A percentile compares a stretch with the other conserved stretches of the same genome.
Conservation (phyloP, 2,113 vertebrate genomes). For the Oreochromis aureus region DNA sequence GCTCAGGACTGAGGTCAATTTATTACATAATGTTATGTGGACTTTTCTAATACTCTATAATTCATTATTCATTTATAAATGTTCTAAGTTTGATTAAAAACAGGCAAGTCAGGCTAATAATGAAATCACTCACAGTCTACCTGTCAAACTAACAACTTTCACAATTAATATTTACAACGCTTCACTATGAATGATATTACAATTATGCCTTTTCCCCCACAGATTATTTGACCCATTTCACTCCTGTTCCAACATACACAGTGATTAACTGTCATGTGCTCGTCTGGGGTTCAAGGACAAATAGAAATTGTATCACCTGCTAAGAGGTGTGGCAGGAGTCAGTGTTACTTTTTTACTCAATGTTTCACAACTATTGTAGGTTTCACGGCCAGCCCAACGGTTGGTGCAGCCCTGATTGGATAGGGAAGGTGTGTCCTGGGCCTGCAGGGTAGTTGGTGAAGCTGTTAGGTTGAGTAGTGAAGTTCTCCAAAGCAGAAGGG, state of each 20-base stretch:
- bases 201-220: neutral
- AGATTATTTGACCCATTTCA: neutral
- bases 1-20: neutral
- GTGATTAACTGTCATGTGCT: neutral
- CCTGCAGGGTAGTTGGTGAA: slow-evolving; percentile 84
- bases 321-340: neutral
- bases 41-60: neutral
- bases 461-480: slow-evolving; percentile 84
- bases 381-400: slow-evolving; percentile 92
- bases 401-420: slow-evolving; percentile 87
- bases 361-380: neutral
- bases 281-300: neutral
- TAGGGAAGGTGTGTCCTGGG: slow-evolving; percentile 85
- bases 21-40: slow-evolving; percentile 27
- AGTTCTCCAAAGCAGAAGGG: slow-evolving; percentile 84
- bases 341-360: neutral
- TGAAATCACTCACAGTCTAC: slow-evolving; percentile 34
- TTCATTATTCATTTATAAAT: slow-evolving; percentile 40
- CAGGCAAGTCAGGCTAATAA: slow-evolving; percentile 22
- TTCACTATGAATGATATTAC: neutral
- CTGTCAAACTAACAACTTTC: slow-evolving; percentile 6
- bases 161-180: slow-evolving; percentile 33
- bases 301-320: neutral
- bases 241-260: neutral
- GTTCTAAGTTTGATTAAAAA: slow-evolving; percentile 33